Evolutionary conservation across 2,113 vertebrate genomes (phyloP).

Genomic region (Marmota monax): DNA sequence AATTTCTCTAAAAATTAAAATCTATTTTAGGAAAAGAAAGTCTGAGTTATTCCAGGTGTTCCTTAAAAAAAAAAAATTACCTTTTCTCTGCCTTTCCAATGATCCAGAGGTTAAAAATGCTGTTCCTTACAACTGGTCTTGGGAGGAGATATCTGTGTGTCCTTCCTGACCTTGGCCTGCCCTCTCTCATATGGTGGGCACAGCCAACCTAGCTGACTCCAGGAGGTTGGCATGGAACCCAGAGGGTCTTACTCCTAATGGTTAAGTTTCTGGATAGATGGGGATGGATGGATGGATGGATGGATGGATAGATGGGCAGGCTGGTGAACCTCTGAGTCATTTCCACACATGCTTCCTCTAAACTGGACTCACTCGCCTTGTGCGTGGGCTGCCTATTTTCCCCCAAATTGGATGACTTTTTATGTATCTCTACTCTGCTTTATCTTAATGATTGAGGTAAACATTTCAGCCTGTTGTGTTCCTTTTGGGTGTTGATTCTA

Average conservation of each 20-base stretch:
- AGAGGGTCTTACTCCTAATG: not conserved
- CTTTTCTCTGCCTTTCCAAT: not conserved
- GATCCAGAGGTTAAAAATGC: not conserved
- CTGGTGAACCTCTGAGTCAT: not conserved
- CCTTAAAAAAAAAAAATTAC: not conserved
- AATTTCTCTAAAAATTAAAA: conserved; percentile 38
- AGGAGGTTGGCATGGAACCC: not conserved
- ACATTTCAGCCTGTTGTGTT: not conserved
- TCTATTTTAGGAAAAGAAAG: not conserved
- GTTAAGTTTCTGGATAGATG: not conserved
- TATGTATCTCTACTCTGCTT: not conserved
- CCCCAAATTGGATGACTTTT: not conserved
- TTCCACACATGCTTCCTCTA: not conserved
- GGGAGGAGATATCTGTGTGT: not conserved
- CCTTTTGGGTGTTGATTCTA: not conserved
- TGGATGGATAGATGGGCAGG: no score
- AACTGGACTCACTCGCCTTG: not conserved
- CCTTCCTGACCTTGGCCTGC: not conserved
- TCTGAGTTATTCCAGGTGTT: not conserved
- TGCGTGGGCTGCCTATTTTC: not conserved
- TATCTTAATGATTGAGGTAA: not conserved
- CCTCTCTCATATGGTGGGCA: not conserved
- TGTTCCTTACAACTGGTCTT: not conserved
- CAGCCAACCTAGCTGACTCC: not conserved
- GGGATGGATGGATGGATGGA: not conserved